phyloP scores from a whole-genome alignment of 2,888 invertebrate genomes.

The Cephonodes hylas region DNA sequence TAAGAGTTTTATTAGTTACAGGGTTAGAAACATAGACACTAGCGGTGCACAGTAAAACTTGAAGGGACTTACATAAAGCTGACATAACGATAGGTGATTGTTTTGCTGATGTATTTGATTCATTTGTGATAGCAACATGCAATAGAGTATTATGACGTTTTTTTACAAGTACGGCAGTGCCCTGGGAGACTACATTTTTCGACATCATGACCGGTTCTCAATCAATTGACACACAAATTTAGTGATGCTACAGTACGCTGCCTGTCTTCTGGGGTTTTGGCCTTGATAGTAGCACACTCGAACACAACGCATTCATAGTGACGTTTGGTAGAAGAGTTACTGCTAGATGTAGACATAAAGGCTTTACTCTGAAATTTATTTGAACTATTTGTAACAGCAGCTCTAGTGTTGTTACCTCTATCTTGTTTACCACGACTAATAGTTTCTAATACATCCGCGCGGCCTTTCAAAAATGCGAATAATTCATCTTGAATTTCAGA shows the following conservation, averaged over 20 bases:
- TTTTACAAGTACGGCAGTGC: neutral
- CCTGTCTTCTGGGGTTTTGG: too few relatives aligned
- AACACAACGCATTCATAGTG: too few relatives aligned
- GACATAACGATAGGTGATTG: too few relatives aligned
- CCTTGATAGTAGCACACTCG: too few relatives aligned
- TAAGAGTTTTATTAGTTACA: conserved; percentile 12
- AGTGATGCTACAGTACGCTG: too few relatives aligned
- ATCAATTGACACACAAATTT: too few relatives aligned
- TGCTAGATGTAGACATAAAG: too few relatives aligned
- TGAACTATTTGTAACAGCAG: neutral
- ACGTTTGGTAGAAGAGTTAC: too few relatives aligned
- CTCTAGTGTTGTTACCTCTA: neutral
- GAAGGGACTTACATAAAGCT: too few relatives aligned
- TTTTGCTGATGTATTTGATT: too few relatives aligned
- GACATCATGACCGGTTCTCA: neutral
- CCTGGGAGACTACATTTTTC: neutral
- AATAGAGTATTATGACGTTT: neutral
- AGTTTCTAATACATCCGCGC: neutral
- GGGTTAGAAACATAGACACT: conserved; percentile 12
- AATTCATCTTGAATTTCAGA: neutral
- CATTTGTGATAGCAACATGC: too few relatives aligned
- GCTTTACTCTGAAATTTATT: too few relatives aligned
- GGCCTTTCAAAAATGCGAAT: neutral
- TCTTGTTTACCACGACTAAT: neutral
- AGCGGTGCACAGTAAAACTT: neutral